Evolutionary conservation across 2,888 invertebrate species (phyloP).

Genomic region (Geotrupes spiniger): DNA sequence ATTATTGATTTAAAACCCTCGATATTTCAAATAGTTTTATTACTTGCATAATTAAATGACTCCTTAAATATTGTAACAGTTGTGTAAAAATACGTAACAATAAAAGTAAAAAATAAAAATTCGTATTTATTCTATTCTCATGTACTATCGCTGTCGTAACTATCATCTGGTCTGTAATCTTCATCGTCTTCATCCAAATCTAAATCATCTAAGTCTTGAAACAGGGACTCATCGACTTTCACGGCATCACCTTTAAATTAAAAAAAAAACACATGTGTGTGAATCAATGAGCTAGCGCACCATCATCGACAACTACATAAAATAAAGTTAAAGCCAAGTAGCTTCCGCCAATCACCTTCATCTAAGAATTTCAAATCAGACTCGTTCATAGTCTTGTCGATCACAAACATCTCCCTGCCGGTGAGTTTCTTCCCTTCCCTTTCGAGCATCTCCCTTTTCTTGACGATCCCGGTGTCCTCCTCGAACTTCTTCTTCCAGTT

Average conservation of each 20-base stretch:
- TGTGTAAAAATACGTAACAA: too few relatives aligned
- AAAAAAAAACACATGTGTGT: slow-evolving; percentile 38
- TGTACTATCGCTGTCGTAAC: slow-evolving; percentile 13
- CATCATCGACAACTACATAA: too few relatives aligned
- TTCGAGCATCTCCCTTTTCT: slow-evolving; percentile 67
- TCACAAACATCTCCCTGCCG: slow-evolving; percentile 90
- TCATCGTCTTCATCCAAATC: slow-evolving; percentile 57
- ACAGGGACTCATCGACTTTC: slow-evolving; percentile 90
- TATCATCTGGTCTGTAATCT: slow-evolving; percentile 17
- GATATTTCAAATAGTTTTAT: too few relatives aligned
- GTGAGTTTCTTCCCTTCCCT: slow-evolving; percentile 81
- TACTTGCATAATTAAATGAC: too few relatives aligned
- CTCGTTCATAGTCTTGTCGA: slow-evolving; percentile 89
- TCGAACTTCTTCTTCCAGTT: slow-evolving; percentile 94
- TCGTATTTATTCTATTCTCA: neutral
- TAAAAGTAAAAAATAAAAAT: too few relatives aligned
- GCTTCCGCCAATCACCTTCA: slow-evolving; percentile 73
- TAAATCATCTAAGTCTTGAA: slow-evolving; percentile 84
- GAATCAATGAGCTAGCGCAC: too few relatives aligned
- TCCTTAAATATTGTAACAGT: too few relatives aligned
- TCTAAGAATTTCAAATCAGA: slow-evolving; percentile 95
- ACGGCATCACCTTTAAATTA: slow-evolving; percentile 80
- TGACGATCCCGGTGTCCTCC: slow-evolving; percentile 76
- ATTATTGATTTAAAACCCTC: too few relatives aligned
- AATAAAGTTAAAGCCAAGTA: neutral